phyloP scores from a whole-genome alignment of 1,140 invertebrate genomes.

The Ceratitis capitata region DNA sequence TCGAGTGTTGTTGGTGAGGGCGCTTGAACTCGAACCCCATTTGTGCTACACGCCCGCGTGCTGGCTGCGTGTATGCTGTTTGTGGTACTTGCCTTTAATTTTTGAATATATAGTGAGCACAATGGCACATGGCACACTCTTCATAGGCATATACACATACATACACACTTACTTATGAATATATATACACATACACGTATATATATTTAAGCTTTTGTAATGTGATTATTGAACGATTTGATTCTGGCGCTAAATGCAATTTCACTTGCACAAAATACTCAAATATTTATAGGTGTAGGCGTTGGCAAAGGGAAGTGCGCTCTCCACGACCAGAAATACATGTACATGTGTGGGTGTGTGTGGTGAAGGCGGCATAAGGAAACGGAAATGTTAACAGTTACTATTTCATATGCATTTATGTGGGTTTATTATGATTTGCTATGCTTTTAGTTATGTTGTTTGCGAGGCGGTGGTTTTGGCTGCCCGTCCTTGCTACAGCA shows the following conservation, averaged over 20 bases:
- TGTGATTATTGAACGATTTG: conserved; percentile 65
- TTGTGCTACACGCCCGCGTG: conserved; percentile 41
- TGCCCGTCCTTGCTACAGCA: neutral
- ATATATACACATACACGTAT: no score
- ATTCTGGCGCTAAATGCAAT: conserved; percentile 65
- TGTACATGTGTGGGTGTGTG: neutral
- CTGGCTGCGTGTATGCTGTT: conserved; percentile 30
- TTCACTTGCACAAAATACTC: conserved; percentile 42
- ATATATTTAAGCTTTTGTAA: conserved; percentile 66
- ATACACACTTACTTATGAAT: no score
- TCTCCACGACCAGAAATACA: no score
- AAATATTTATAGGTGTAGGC: conserved; percentile 15
- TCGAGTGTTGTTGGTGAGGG: neutral
- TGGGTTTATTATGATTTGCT: neutral
- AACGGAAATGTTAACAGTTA: conserved; percentile 32
- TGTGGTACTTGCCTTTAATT: conserved; percentile 45
- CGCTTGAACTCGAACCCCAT: conserved; percentile 47
- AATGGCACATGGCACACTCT: conserved; percentile 47
- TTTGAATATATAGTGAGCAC: neutral
- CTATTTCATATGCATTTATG: conserved; percentile 17
- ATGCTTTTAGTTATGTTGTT: neutral
- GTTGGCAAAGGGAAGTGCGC: neutral
- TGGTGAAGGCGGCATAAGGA: neutral
- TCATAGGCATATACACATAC: no score
- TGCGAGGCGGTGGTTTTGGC: neutral